Evolutionary conservation across 2,888 invertebrate genomes (phyloP), one percentile per base, ranked within the genome.

Genomic region (Dromius quadrimaculatus): DNA sequence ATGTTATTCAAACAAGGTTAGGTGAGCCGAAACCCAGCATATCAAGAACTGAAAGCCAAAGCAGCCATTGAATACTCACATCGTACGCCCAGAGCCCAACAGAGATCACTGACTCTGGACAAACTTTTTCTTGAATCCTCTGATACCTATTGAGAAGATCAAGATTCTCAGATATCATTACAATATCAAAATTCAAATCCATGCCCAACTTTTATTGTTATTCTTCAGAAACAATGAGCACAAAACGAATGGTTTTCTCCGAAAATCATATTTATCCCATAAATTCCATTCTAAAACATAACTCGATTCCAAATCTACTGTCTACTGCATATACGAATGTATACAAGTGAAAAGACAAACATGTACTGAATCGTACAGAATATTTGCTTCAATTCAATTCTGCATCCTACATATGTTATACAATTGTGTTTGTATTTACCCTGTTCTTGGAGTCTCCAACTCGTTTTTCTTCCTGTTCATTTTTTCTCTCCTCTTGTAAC

Each of bases 1-100:
- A 59, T 68, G 68, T 68, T 68, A 59, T 59, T 68, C 68, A 68
- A 68, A 68, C 68, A 68, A 68, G 59, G 59, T 68, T 68, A 59
- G 32, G 59, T 66, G 41, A 57, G 41, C 28, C 45, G 63, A 43
- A 13, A 28, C 50, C 28, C 23, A 54, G 50, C 50, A 41, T 38
- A 38, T 61, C 41, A 20, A 22, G 41, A 61, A 22, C 41, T 20
- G 41, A 38, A 13, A 38, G 28, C 28, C 50, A 32, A 36, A 19
- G 11, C n/a, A 6, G n/a, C 6, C 9, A 9, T 2, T 11, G 17
- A 17, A 19, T 1, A 2, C 2, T 20, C 19, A 20, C 20, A n/a
- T 32, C 32, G 22, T 28, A 32, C 13, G 15, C 41, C 41, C 5
- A 11, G 41, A 15, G 41, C 41, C 41, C 41, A 41, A 15, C 50